Conservation (phyloP, 2,113 vertebrate species). For the Malurus melanocephalus region DNA sequence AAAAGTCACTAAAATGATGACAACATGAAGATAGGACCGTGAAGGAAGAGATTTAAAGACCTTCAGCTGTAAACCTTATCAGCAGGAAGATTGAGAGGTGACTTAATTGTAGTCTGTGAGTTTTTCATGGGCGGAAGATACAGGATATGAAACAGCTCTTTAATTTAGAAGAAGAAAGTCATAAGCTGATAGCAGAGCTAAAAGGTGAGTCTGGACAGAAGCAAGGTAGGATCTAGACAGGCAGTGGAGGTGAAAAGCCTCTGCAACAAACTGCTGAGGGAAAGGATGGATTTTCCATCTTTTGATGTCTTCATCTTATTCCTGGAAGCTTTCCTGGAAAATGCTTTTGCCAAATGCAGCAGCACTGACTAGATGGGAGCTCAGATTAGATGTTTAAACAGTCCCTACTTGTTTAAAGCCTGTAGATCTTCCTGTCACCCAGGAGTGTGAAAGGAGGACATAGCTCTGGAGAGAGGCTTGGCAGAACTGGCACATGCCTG, state of each 20-base stretch:
- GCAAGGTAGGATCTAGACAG: background rate
- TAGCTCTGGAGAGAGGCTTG: background rate
- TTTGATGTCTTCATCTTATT: slow-evolving; percentile 15
- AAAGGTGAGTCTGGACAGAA: slow-evolving; percentile 5
- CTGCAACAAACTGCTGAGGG: background rate
- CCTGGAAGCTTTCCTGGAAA: slow-evolving; percentile 45
- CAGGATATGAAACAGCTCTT: background rate
- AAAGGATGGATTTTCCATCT: slow-evolving; percentile 10
- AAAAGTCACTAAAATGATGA: background rate
- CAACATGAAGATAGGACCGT: background rate
- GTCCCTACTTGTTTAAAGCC: slow-evolving; percentile 1
- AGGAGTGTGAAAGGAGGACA: background rate
- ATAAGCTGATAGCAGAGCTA: background rate
- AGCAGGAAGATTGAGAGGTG: background rate
- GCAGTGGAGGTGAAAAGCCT: background rate
- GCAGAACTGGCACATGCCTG: background rate
- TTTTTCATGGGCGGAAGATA: background rate
- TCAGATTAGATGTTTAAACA: slow-evolving; percentile 13
- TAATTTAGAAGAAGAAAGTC: background rate
- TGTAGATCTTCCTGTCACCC: slow-evolving; percentile 2
- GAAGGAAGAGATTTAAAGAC: background rate
- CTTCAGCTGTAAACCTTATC: background rate
- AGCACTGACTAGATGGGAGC: slow-evolving; percentile 33
- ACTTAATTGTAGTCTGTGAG: background rate
- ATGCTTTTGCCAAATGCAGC: slow-evolving; percentile 15